A percentile compares a stretch with the other conserved stretches of the same genome.
Conservation (phyloP, 1,140 invertebrate genomes). For the Sweltsa coloradensis region DNA sequence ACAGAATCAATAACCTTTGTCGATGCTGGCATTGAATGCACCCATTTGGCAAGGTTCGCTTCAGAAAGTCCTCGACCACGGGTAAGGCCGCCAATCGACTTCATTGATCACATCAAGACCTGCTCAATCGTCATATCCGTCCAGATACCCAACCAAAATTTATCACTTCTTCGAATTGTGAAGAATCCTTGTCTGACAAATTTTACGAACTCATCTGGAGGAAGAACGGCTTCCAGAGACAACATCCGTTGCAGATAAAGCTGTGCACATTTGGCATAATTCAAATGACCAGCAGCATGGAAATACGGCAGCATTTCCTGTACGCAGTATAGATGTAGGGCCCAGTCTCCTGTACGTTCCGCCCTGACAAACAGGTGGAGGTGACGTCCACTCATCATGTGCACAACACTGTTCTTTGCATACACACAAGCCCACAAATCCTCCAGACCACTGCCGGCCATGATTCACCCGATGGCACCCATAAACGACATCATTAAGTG, state of each 20-base stretch:
- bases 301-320: constrained; percentile 33
- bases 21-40: neutral
- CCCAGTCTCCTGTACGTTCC: constrained; percentile 21
- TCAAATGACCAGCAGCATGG: constrained; percentile 29
- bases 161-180: constrained; percentile 25
- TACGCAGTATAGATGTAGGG: constrained; percentile 23
- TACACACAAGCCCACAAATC: constrained; percentile 23
- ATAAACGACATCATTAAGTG: constrained; percentile 30
- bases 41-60: neutral
- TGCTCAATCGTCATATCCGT: constrained; percentile 29
- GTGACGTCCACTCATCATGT: constrained; percentile 28
- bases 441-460: constrained; percentile 27
- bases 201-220: constrained; percentile 20
- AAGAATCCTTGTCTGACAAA: constrained; percentile 22
- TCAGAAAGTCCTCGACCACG: constrained; percentile 5
- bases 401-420: constrained; percentile 21
- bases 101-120: constrained; percentile 24
- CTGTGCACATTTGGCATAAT: constrained; percentile 32
- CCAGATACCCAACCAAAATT: constrained; percentile 30
- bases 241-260: constrained; percentile 31
- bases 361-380: constrained; percentile 18
- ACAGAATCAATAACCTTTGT: neutral
- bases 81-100: constrained; percentile 16
- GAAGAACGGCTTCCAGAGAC: constrained; percentile 16
- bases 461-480: constrained; percentile 26